Base-by-base conservation (phyloP, 2,113 vertebrate species). In the Atlantisia rogersi region DNA sequence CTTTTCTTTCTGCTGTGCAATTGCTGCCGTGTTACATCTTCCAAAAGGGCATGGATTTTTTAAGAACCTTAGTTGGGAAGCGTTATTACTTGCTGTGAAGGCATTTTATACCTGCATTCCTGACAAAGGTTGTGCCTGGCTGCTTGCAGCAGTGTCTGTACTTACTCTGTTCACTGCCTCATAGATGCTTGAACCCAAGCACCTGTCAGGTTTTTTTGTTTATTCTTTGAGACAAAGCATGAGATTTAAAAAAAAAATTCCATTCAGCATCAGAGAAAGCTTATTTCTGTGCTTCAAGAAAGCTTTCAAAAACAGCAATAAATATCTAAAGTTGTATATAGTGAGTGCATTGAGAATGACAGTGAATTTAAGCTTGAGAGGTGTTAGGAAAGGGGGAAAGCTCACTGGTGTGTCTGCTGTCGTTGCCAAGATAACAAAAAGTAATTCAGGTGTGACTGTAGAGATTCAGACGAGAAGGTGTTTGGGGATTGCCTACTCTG, bases 21-120 rank as follows among this genome's bases (percentile, higher is more conserved):
- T 15, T 3, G 2, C 8, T 35, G 3, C 42, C 67, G 31, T 0
- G 0, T 48, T 58, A 18, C 0, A 0, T 40, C 40, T 84, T 65
- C 32, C 24, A 21, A 53, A 71, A 48, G 8, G 26, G 39, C 0
- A 0, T 29, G n/a, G 11, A 24, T 48, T 73, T 89, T 91, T 63
- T 20, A 55, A 28, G 5, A 87, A 31, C 15, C 6, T 76, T 53
- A 53, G 4, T 1, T 92, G 24, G 3, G 44, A 64, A 15, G 14
- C 35, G 17, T 68, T 62, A 40, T 10, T 82, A 32, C 6, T 58
- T 16, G 3, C 9, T 48, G 19, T 48, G 31, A 48, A 80, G 59
- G n/a, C 17, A 22, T 7, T 79, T 78, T 52, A 1, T 42, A 13
- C 48, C 44, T 74, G 21, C 52, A 40, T 62, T 24, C 2, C n/a